A percentile compares a stretch with the other conserved stretches of the same genome.
These are phyloP conservation scores for Chiloscyllium punctatum DNA, from an alignment of 2,797 vertebrate species.

Conservation along the genomic window DNA sequence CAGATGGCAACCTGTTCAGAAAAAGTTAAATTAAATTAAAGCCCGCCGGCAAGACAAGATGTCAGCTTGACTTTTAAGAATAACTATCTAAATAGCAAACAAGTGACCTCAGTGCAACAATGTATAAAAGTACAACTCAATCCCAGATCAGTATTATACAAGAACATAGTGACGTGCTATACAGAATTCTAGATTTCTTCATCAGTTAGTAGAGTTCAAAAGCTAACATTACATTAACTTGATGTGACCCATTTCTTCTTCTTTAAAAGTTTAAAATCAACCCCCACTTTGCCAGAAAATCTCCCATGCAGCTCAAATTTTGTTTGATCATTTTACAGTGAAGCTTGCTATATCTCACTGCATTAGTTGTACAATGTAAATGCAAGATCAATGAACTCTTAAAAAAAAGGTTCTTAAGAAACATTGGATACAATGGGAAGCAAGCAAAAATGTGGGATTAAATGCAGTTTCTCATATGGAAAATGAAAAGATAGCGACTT, in stretches of 20 bases:
- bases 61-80: not conserved
- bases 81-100: not conserved
- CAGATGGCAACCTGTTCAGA: slow-evolving; percentile 74
- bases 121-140: not conserved
- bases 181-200: not conserved
- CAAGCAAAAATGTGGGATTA: not conserved
- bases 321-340: not conserved
- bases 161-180: no score
- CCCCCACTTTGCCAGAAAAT: not conserved
- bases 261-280: not conserved
- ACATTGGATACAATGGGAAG: not conserved
- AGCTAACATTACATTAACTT: not conserved
- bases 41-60: not conserved
- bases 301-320: not conserved
- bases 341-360: not conserved
- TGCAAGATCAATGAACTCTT: not conserved
- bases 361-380: not conserved
- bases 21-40: not conserved
- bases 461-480: not conserved
- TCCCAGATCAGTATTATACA: not conserved
- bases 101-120: not conserved
- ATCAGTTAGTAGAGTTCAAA: not conserved
- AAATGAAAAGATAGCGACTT: not conserved
- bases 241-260: not conserved
- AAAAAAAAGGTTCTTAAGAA: not conserved